Conservation (phyloP, 2,888 invertebrate species). For the Polydrusus cervinus region DNA sequence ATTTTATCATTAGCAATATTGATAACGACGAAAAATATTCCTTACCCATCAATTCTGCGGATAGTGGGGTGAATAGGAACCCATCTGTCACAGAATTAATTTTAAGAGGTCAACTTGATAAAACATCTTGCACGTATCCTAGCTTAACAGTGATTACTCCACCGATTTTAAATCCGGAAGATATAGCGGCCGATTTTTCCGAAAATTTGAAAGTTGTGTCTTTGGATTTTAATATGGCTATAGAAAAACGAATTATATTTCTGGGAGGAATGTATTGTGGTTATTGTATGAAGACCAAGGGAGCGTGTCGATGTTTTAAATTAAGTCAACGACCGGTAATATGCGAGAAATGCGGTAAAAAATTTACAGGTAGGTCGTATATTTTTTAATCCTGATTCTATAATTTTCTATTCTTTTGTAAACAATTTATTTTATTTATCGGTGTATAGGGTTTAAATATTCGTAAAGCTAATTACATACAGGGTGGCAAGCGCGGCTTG, state of each 20-base stretch:
- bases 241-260: slow-evolving; percentile 8
- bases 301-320: not conserved
- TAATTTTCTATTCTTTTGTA: too few species aligned
- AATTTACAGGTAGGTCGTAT: not conserved
- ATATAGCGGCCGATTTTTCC: not conserved
- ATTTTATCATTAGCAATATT: not conserved
- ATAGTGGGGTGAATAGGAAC: too few species aligned
- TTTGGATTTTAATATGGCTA: not conserved
- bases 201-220: not conserved
- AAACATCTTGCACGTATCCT: not conserved
- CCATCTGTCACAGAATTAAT: not conserved
- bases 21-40: not conserved
- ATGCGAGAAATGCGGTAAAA: not conserved
- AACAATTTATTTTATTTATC: too few species aligned
- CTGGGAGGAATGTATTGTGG: not conserved
- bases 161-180: not conserved
- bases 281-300: not conserved
- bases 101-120: not conserved
- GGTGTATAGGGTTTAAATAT: too few species aligned
- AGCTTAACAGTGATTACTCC: not conserved
- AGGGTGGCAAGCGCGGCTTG: too few species aligned
- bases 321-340: too few species aligned
- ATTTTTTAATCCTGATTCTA: too few species aligned
- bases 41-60: too few species aligned
- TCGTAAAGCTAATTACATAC: too few species aligned